Evolutionary conservation across 2,888 invertebrate genomes (phyloP).

Genomic region (Ceriagrion tenellum): DNA sequence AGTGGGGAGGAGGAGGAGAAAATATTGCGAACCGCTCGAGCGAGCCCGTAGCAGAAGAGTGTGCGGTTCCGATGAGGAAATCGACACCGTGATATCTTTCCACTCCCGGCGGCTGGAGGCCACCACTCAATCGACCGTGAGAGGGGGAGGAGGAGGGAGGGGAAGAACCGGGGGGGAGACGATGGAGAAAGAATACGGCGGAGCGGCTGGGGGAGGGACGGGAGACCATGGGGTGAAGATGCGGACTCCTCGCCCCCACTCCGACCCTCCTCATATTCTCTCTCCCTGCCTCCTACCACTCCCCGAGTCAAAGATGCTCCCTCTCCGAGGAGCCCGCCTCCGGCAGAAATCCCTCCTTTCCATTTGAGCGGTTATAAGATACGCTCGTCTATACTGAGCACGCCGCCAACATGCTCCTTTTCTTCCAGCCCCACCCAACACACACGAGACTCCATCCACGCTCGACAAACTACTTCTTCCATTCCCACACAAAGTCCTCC

Average conservation of each 20-base stretch:
- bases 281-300: too few relatives aligned
- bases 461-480: not conserved
- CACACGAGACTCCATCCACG: not conserved
- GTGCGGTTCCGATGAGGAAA: constrained; percentile 32
- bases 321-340: not conserved
- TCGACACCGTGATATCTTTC: constrained; percentile 15
- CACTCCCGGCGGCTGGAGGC: constrained; percentile 31
- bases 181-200: constrained; percentile 15
- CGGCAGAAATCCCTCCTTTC: constrained; percentile 53
- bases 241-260: not conserved
- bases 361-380: constrained; percentile 57
- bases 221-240: not conserved
- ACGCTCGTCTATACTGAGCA: constrained; percentile 6
- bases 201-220: not conserved
- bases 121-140: constrained; percentile 37
- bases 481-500: not conserved
- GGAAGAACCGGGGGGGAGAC: not conserved
- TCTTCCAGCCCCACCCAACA: not conserved
- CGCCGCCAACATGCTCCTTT: not conserved
- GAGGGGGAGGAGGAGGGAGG: not conserved
- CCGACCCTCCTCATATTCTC: not conserved
- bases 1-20: too few relatives aligned
- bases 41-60: not conserved
- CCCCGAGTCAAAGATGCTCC: constrained; percentile 35
- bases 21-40: constrained; percentile 1